Percentiles rank a stretch among this genome's conserved stretches.
Conservation (phyloP, 2,888 invertebrate genomes). For the Noctua fimbriata region DNA sequence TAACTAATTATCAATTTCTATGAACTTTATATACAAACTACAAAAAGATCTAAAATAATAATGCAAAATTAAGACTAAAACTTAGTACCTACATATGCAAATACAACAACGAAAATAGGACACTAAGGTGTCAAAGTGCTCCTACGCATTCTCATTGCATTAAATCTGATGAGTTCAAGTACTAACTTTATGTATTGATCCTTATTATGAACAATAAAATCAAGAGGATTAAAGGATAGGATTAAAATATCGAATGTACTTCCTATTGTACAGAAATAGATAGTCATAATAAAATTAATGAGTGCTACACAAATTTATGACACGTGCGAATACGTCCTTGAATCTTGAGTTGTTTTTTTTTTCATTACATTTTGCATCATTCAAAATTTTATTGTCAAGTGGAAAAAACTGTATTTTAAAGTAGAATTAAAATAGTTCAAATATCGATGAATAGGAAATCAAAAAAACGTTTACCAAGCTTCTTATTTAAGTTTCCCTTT, state of each 20-base stretch:
- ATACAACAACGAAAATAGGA: too few species aligned
- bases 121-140: neutral
- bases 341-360: constrained; percentile 24
- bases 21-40: neutral
- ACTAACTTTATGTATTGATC: neutral
- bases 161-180: neutral
- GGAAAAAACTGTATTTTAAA: neutral
- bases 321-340: constrained; percentile 15
- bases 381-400: neutral
- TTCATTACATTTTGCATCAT: neutral
- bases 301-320: constrained; percentile 14
- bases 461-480: neutral
- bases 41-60: too few species aligned
- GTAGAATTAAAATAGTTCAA: neutral
- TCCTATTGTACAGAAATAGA: constrained; percentile 28
- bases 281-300: constrained; percentile 30
- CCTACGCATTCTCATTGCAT: neutral
- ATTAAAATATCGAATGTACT: constrained; percentile 14
- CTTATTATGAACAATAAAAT: constrained; percentile 7
- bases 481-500: neutral
- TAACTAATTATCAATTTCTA: neutral
- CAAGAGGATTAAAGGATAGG: constrained; percentile 32
- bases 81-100: neutral
- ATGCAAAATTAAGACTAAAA: neutral
- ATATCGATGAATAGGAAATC: neutral